A percentile compares a stretch with the other conserved stretches of the same genome.
phyloP scores from a whole-genome alignment of 1,140 invertebrate genomes.

The Apis cerana region DNA sequence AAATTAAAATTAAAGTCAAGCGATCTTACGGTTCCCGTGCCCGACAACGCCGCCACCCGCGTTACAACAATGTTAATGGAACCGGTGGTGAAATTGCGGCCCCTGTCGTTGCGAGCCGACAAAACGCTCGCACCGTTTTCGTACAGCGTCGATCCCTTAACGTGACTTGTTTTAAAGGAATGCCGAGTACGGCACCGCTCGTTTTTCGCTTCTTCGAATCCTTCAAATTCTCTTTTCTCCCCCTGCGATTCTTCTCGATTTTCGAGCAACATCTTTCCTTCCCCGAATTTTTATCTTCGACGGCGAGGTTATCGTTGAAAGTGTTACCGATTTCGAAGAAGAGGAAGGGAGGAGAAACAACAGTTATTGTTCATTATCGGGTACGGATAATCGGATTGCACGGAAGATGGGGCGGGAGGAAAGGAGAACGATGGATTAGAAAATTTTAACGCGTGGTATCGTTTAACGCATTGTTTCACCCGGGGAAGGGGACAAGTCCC shows the following conservation, averaged over 20 bases:
- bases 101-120: slow-evolving; percentile 39
- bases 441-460: not conserved
- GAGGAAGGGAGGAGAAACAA: too few species aligned
- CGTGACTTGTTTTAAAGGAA: not conserved
- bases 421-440: too few species aligned
- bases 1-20: slow-evolving; percentile 80
- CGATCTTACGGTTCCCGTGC: slow-evolving; percentile 70
- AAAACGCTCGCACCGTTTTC: slow-evolving; percentile 11
- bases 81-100: slow-evolving; percentile 70
- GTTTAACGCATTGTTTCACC: slow-evolving; percentile 47
- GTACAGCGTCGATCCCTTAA: not conserved
- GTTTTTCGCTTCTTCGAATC: too few species aligned
- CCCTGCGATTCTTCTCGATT: too few species aligned
- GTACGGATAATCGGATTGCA: not conserved
- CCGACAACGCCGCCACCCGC: slow-evolving; percentile 72
- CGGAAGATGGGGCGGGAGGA: too few species aligned
- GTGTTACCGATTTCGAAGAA: not conserved
- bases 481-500: not conserved
- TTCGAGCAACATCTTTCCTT: too few species aligned
- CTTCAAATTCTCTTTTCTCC: too few species aligned
- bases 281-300: too few species aligned
- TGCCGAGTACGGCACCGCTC: not conserved
- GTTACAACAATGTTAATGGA: slow-evolving; percentile 76
- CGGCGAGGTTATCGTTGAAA: too few species aligned
- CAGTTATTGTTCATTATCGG: too few species aligned